phyloP scores from a whole-genome alignment of 2,797 vertebrate species.

The Thalassophryne amazonica region DNA sequence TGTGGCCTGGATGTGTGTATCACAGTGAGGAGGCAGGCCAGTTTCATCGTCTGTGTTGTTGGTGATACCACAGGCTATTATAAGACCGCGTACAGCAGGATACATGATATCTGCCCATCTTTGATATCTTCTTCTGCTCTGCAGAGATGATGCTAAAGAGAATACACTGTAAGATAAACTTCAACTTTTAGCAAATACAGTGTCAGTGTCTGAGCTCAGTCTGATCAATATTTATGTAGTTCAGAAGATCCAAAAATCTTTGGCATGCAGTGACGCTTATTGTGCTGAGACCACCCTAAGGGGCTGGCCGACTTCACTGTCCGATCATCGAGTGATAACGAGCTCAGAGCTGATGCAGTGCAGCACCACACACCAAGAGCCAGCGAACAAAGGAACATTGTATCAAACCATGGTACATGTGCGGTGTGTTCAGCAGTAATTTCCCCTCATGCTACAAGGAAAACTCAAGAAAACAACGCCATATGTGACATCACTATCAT shows the following conservation, averaged over 20 bases:
- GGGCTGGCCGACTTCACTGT: constrained; percentile 32
- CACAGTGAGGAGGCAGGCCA: constrained; percentile 65
- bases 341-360: constrained; percentile 52
- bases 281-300: constrained; percentile 21
- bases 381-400: constrained; percentile 71
- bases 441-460: constrained; percentile 42
- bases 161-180: not conserved
- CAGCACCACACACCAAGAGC: constrained; percentile 57
- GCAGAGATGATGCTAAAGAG: constrained; percentile 1
- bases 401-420: constrained; percentile 56
- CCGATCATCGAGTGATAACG: constrained; percentile 59
- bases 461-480: constrained; percentile 50
- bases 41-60: constrained; percentile 41
- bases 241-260: constrained; percentile 13
- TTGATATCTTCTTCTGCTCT: constrained; percentile 12
- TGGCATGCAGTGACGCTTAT: constrained; percentile 1
- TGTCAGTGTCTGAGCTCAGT: too few species aligned
- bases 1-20: constrained; percentile 61
- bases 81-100: constrained; percentile 21
- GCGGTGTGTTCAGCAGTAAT: constrained; percentile 58
- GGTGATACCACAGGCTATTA: constrained; percentile 57
- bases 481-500: constrained; percentile 23
- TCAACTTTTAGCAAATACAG: not conserved
- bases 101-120: constrained; percentile 10
- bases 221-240: too few species aligned